These are phyloP conservation scores for Willisornis vidua DNA, from an alignment of 2,113 vertebrate species.

Conservation along the genomic window DNA sequence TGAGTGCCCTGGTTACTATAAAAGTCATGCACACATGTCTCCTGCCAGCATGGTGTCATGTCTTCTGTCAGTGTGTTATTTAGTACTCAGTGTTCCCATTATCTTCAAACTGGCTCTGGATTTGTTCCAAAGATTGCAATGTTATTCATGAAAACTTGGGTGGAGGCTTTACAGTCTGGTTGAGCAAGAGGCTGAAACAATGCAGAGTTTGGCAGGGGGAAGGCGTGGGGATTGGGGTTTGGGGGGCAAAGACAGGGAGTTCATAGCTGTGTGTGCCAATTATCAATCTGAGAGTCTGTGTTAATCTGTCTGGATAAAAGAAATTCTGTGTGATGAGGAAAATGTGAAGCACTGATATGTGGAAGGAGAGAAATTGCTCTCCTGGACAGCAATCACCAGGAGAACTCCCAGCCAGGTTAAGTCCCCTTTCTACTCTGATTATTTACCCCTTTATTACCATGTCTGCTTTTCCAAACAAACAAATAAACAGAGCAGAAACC, in stretches of 20 bases:
- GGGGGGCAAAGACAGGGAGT: background rate
- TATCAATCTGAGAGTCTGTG: background rate
- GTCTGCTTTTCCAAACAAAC: background rate
- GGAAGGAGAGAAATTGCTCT: background rate
- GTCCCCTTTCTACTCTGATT: background rate
- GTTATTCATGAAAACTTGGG: conserved; percentile 33
- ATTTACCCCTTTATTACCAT: background rate
- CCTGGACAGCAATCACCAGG: background rate
- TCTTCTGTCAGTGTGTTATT: conserved; percentile 67
- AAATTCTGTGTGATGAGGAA: background rate
- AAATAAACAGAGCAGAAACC: background rate
- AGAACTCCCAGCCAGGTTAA: background rate
- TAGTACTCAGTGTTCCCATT: conserved; percentile 66
- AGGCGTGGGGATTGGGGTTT: background rate
- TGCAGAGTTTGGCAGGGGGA: background rate
- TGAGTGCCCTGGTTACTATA: conserved; percentile 45
- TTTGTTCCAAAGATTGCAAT: conserved; percentile 30
- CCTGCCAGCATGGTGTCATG: conserved; percentile 63
- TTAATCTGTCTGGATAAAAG: background rate
- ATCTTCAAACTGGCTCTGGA: conserved; percentile 63
- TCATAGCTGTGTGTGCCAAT: background rate
- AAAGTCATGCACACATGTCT: conserved; percentile 61
- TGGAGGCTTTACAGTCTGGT: background rate
- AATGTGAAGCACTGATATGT: background rate
- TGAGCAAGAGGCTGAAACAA: background rate